Base-by-base conservation (phyloP, 1,140 invertebrate species). In the Cherax destructor region DNA sequence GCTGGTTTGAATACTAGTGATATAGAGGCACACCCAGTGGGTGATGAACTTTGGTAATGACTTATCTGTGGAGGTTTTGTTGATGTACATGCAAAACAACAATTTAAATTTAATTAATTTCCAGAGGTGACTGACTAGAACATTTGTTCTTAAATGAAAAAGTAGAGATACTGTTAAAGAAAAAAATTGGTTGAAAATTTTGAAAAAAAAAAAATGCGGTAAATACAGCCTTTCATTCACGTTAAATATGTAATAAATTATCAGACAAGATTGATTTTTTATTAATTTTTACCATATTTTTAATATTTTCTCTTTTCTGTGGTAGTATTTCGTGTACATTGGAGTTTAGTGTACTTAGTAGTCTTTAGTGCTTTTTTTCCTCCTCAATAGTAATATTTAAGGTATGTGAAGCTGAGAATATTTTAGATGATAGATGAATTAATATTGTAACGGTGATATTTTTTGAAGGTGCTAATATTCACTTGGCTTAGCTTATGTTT, bases 341-440 rank as follows among this genome's bases (percentile, higher is more conserved):
- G 61, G 69, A 49, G n/a, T 72, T 76, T 56, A 50, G 72, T 61
- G 87, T 89, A 89, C 87, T 89, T 89, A 89, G 61, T 89, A 89
- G 87, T 69, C 80, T 52, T 80, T 89, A 89, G 87, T 30, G 69
- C 24, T 61, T 87, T 79, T 79, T 65, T 81, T 69, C 77, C 47
- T 52, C 21, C 79, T 47, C n/a, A 41, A 7, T 88, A 21, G 50
- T 80, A 69, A 79, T 41, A 69, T 80, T 80, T 41, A 79, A 74
- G 30, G 47, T 56, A 24, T 49, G 80, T 74, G 49, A 56, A 76
- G 79, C 65, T 83, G 30, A 72, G 24, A 59, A 74, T 88, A 41
- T 24, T 88, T 49, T 72, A 83, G 52, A 24, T 52, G 52, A 9
- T 61, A 56, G 49, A 74, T 52, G 5, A 78, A 78, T 47, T 30